Percentiles rank a stretch among this genome's conserved stretches.
phyloP scores from a whole-genome alignment of 2,797 vertebrate species.

The Cheracebus regulus region DNA sequence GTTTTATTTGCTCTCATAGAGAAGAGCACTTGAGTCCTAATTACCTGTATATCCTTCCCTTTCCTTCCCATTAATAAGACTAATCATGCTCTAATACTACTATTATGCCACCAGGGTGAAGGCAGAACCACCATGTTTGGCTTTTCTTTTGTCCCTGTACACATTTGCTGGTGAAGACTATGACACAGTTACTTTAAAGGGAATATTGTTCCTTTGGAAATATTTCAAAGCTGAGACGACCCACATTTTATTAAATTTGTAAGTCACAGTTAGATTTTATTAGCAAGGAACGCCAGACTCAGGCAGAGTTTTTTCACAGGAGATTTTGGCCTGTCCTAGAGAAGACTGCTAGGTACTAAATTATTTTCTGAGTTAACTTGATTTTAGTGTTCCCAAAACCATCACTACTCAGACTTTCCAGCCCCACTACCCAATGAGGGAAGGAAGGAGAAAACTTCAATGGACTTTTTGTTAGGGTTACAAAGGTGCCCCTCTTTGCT shows the following conservation, averaged over 20 bases:
- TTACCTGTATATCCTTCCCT: slow-evolving; percentile 72
- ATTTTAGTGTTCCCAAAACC: slow-evolving; percentile 60
- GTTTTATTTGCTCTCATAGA: slow-evolving; percentile 68
- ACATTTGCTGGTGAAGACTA: slow-evolving; percentile 37
- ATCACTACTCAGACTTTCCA: slow-evolving; percentile 68
- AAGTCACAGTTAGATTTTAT: slow-evolving; percentile 41
- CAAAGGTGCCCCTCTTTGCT: slow-evolving; percentile 72
- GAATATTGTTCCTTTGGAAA: slow-evolving; percentile 40
- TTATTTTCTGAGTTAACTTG: slow-evolving; percentile 58
- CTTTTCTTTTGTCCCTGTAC: slow-evolving; percentile 26
- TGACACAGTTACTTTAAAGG: slow-evolving; percentile 27
- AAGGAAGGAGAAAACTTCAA: slow-evolving; percentile 59
- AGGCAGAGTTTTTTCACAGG: neutral
- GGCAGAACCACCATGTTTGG: neutral
- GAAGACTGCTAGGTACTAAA: slow-evolving; percentile 16
- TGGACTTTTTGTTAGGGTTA: slow-evolving; percentile 77
- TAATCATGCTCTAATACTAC: slow-evolving; percentile 64
- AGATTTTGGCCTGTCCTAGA: slow-evolving; percentile 29
- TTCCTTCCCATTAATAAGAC: slow-evolving; percentile 70
- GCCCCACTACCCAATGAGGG: slow-evolving; percentile 54
- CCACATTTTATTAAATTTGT: slow-evolving; percentile 32
- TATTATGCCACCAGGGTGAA: slow-evolving; percentile 38
- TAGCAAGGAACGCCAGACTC: neutral
- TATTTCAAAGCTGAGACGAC: slow-evolving; percentile 30
- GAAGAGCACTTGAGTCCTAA: slow-evolving; percentile 74